Evolutionary conservation across 2,888 invertebrate species (phyloP).

Genomic region (Rhodophaea formosa): DNA sequence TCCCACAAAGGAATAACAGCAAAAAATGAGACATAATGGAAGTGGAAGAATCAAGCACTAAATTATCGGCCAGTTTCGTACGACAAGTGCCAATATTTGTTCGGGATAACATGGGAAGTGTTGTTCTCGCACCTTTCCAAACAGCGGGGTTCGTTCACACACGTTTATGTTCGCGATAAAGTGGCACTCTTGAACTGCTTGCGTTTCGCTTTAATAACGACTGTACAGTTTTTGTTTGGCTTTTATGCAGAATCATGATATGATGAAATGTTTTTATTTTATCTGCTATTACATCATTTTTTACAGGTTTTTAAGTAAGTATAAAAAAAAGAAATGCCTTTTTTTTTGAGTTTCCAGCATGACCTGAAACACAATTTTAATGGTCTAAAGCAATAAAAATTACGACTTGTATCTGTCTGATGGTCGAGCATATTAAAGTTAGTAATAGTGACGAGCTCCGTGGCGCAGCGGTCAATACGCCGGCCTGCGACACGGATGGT

Average conservation of each 20-base stretch:
- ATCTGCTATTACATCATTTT: neutral
- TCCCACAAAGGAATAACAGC: too few relatives aligned
- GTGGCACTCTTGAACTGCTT: neutral
- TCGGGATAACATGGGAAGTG: slow-evolving; percentile 46
- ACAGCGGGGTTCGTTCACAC: slow-evolving; percentile 30
- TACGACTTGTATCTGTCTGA: too few relatives aligned
- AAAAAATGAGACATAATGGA: too few relatives aligned
- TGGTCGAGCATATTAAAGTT: too few relatives aligned
- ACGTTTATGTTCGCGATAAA: slow-evolving; percentile 17
- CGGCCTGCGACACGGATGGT: too few relatives aligned
- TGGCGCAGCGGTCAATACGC: too few relatives aligned
- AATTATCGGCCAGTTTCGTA: neutral
- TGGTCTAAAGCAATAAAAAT: too few relatives aligned
- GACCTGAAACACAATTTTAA: too few relatives aligned
- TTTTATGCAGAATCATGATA: neutral
- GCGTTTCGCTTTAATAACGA: neutral
- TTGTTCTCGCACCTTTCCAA: slow-evolving; percentile 32
- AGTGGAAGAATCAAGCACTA: neutral
- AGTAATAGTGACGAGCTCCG: too few relatives aligned
- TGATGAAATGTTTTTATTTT: neutral
- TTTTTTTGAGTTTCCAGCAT: too few relatives aligned
- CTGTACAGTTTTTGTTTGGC: neutral
- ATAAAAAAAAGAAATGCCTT: too few relatives aligned
- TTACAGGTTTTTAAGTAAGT: too few relatives aligned
- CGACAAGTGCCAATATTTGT: slow-evolving; percentile 46